Evolutionary conservation across 2,797 vertebrate genomes (phyloP).

Genomic region (Vultur gryphus): DNA sequence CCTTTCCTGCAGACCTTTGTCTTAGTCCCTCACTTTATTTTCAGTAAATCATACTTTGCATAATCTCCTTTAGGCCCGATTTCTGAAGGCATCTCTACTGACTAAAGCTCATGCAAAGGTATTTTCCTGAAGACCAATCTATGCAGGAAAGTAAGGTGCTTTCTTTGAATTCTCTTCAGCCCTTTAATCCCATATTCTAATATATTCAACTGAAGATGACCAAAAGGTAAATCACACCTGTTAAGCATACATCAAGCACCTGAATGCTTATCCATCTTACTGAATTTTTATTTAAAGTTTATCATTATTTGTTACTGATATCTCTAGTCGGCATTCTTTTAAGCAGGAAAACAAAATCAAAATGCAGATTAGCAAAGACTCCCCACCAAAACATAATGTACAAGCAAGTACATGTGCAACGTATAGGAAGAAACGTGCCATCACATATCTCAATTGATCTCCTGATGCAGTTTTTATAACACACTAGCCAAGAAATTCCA

Average conservation of each 20-base stretch:
- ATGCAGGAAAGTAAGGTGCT: background rate
- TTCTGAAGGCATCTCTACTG: background rate
- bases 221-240: background rate
- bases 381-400: background rate
- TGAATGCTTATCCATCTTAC: background rate
- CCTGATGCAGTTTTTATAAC: background rate
- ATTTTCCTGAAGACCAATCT: background rate
- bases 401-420: background rate
- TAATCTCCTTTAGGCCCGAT: background rate
- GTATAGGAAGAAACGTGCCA: background rate
- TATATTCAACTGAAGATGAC: background rate
- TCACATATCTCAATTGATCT: background rate
- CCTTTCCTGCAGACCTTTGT: background rate
- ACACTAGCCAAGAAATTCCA: background rate
- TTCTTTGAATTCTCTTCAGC: background rate
- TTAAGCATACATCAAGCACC: background rate
- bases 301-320: background rate
- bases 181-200: background rate
- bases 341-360: background rate
- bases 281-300: background rate
- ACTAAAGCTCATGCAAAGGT: background rate
- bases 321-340: background rate
- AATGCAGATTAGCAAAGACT: background rate
- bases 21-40: background rate
- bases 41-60: background rate